These are phyloP conservation scores for Zenarchopterus dispar DNA, from an alignment of 2,797 vertebrate species.

Conservation along the genomic window DNA sequence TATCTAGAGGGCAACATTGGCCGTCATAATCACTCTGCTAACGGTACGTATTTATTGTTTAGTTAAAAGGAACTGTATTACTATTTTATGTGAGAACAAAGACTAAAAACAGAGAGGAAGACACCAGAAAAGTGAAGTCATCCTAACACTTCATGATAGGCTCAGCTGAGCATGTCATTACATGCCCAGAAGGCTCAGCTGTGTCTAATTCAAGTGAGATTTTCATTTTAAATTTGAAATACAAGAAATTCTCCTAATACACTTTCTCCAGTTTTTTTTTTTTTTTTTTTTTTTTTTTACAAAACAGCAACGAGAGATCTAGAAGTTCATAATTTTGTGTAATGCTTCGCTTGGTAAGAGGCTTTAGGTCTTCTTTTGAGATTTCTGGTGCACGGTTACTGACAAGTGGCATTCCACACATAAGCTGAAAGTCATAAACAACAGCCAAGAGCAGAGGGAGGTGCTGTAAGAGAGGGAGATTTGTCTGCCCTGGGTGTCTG, in stretches of 20 bases:
- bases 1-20: background rate
- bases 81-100: slow-evolving; percentile 15
- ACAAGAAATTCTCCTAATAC: no score
- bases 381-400: slow-evolving; percentile 47
- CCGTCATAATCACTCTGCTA: background rate
- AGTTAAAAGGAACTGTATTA: slow-evolving; percentile 12
- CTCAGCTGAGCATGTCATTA: slow-evolving; percentile 74
- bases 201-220: slow-evolving; percentile 1
- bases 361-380: slow-evolving; percentile 12
- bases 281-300: background rate
- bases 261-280: background rate
- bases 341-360: slow-evolving; percentile 3
- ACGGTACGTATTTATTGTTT: slow-evolving; percentile 20
- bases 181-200: slow-evolving; percentile 54
- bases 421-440: slow-evolving; percentile 59
- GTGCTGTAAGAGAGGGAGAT: slow-evolving; percentile 22
- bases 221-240: no score
- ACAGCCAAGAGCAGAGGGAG: slow-evolving; percentile 43
- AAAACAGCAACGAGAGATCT: slow-evolving; percentile 7
- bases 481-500: slow-evolving; percentile 26
- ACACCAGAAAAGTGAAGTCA: slow-evolving; percentile 46
- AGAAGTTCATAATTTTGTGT: background rate
- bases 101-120: slow-evolving; percentile 31
- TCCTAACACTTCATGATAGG: slow-evolving; percentile 63
- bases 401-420: slow-evolving; percentile 68